Conservation (phyloP, 2,888 invertebrate genomes). For the Spisula subtruncata region DNA sequence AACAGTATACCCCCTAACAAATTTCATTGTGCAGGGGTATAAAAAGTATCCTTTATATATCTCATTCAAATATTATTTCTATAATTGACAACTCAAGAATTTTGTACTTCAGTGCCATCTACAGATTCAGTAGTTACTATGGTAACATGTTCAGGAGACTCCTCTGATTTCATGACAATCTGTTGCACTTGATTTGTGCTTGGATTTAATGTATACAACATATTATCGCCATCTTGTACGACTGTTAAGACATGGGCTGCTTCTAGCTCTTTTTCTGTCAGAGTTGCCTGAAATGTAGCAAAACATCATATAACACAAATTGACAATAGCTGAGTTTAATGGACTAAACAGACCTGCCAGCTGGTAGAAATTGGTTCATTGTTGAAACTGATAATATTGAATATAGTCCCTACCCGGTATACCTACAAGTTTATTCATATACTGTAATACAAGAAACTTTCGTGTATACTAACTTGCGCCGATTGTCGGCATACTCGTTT, state of each 20-base stretch:
- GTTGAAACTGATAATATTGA: too few relatives aligned
- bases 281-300: conserved; percentile 52
- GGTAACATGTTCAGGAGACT: neutral
- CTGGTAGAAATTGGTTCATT: neutral
- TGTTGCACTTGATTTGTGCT: conserved; percentile 42
- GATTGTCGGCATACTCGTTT: too few relatives aligned
- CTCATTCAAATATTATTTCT: too few relatives aligned
- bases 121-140: conserved; percentile 30
- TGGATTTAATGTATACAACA: conserved; percentile 59
- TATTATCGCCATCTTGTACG: conserved; percentile 68
- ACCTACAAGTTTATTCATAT: too few relatives aligned
- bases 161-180: conserved; percentile 32
- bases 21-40: too few relatives aligned
- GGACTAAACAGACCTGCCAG: neutral
- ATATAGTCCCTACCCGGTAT: too few relatives aligned
- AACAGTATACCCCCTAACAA: too few relatives aligned
- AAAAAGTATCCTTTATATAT: too few relatives aligned
- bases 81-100: neutral
- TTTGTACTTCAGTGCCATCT: conserved; percentile 31
- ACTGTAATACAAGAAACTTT: too few relatives aligned
- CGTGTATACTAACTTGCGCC: too few relatives aligned
- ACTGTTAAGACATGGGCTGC: conserved; percentile 70
- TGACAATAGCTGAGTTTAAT: neutral
- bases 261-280: conserved; percentile 71
- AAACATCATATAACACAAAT: too few relatives aligned